Percentiles rank a stretch among this genome's conserved stretches.
Conservation (phyloP, 2,113 vertebrate genomes). For the Amphilophus citrinellus region DNA sequence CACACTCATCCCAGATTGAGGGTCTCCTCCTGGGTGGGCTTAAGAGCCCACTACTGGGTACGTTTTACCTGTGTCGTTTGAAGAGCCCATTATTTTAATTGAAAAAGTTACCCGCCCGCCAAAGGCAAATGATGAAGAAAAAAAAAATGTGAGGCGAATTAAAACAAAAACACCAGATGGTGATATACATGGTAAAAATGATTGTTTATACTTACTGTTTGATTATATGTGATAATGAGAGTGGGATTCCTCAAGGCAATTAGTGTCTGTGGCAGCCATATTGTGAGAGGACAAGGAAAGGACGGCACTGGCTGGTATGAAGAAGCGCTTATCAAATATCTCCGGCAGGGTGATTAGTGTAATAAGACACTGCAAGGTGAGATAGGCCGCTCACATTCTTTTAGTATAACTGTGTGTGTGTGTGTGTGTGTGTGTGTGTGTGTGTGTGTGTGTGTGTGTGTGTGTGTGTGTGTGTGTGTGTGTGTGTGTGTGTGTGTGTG, state of each 20-base stretch:
- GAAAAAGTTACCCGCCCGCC: constrained; percentile 67
- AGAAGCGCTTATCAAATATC: constrained; percentile 76
- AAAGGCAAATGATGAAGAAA: constrained; percentile 52
- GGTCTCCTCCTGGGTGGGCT: constrained; percentile 67
- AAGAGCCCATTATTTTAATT: constrained; percentile 72
- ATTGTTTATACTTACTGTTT: constrained; percentile 82
- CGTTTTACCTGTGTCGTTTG: constrained; percentile 63
- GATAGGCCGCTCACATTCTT: constrained; percentile 66
- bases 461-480: too few species aligned
- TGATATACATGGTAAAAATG: constrained; percentile 75
- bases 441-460: not conserved
- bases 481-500: not conserved
- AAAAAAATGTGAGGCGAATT: constrained; percentile 20
- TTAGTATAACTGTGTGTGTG: constrained; percentile 39
- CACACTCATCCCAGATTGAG: constrained; percentile 59
- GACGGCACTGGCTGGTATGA: constrained; percentile 69
- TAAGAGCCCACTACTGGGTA: constrained; percentile 63
- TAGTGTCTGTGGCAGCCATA: constrained; percentile 76
- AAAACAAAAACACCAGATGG: constrained; percentile 80
- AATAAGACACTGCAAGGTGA: constrained; percentile 77
- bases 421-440: constrained; percentile 16
- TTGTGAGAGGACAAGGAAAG: constrained; percentile 79
- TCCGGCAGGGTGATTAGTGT: constrained; percentile 73
- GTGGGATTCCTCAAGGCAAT: constrained; percentile 80
- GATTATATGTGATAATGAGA: constrained; percentile 82